Percentiles rank a stretch among this genome's conserved stretches.
These are phyloP conservation scores for Nemoura dubitans DNA, from an alignment of 2,888 invertebrate genomes.

Conservation along the genomic window DNA sequence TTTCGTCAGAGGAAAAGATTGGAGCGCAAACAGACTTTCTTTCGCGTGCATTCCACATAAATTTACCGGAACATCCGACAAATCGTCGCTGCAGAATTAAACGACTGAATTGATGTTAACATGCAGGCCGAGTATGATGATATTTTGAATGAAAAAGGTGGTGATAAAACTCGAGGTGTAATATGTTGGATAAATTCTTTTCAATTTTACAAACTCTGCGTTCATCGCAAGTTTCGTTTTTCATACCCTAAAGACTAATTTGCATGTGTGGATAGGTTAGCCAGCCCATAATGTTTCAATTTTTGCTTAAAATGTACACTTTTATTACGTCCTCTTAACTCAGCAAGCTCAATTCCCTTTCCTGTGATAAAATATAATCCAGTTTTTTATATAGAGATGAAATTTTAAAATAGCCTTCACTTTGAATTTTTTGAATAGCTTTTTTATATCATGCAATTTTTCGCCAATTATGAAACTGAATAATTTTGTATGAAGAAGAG, in stretches of 20 bases:
- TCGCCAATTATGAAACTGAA: neutral
- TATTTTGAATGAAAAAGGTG: no score
- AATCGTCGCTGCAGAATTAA: no score
- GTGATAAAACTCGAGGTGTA: neutral
- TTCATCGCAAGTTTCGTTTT: neutral
- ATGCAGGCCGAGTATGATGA: no score
- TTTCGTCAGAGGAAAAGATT: neutral
- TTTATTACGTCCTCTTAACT: conserved; percentile 4
- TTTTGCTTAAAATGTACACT: neutral
- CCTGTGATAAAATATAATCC: neutral
- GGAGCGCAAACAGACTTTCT: no score
- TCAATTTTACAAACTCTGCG: neutral
- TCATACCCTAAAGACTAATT: neutral
- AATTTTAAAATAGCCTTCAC: neutral
- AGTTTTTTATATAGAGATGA: conserved; percentile 5
- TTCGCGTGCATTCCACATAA: no score
- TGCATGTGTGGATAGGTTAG: neutral
- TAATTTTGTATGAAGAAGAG: neutral
- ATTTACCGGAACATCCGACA: no score
- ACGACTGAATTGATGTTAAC: no score
- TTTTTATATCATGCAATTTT: neutral
- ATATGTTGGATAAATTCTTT: neutral
- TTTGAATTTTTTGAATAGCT: neutral
- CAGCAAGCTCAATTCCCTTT: neutral
- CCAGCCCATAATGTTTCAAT: neutral